A percentile compares a stretch with the other conserved stretches of the same genome.
These are phyloP conservation scores for Delia radicum DNA, from an alignment of 1,140 invertebrate species.

Conservation along the genomic window DNA sequence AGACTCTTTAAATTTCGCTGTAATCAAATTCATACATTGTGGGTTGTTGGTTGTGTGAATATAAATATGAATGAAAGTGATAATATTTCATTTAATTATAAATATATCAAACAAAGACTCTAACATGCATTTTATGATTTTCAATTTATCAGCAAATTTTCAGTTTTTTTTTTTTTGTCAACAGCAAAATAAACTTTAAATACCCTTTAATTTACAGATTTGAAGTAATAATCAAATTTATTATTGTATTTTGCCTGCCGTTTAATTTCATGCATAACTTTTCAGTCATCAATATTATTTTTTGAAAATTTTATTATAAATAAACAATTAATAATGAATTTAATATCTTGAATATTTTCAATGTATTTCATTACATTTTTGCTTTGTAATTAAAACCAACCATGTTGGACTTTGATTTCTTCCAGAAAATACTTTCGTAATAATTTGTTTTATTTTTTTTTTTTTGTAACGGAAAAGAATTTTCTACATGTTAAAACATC, in stretches of 20 bases:
- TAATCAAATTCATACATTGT: background rate
- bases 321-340: background rate
- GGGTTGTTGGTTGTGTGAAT: too few species aligned
- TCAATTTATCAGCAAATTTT: background rate
- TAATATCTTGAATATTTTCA: background rate
- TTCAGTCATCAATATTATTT: background rate
- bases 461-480: background rate
- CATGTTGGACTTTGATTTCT: background rate
- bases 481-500: background rate
- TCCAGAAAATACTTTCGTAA: background rate
- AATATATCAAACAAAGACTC: background rate
- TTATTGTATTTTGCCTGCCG: too few species aligned
- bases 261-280: too few species aligned
- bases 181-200: too few species aligned
- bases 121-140: background rate
- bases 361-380: background rate
- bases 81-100: background rate
- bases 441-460: background rate
- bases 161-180: too few species aligned
- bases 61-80: background rate
- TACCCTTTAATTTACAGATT: too few species aligned
- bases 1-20: background rate
- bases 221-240: too few species aligned
- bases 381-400: background rate
- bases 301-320: too few species aligned